These are phyloP conservation scores for Mus pahari DNA, from an alignment of 2,113 vertebrate species.

Conservation along the genomic window DNA sequence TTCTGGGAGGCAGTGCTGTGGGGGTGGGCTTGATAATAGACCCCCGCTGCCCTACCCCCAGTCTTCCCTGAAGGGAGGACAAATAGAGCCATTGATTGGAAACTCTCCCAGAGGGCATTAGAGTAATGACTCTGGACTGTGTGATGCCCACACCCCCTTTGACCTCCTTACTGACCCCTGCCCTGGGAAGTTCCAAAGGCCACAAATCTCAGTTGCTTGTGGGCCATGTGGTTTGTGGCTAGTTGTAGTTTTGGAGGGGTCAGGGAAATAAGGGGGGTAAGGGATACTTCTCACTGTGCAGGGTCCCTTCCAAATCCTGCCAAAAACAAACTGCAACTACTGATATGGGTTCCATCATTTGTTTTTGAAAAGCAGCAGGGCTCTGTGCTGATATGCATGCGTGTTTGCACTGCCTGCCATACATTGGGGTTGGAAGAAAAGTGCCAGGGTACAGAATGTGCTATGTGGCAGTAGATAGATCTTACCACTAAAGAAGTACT, in stretches of 20 bases:
- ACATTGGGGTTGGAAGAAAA: conserved; percentile 65
- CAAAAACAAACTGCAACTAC: conserved; percentile 75
- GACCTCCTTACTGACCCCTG: conserved; percentile 82
- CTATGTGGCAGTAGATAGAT: conserved; percentile 50
- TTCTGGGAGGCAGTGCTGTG: conserved; percentile 64
- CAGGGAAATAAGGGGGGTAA: background rate
- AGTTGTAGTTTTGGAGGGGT: conserved; percentile 75
- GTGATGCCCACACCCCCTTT: conserved; percentile 79
- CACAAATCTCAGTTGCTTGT: conserved; percentile 82
- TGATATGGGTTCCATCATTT: conserved; percentile 72
- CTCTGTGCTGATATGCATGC: conserved; percentile 74
- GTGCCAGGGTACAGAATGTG: conserved; percentile 42
- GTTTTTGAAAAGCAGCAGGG: conserved; percentile 74
- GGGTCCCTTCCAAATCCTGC: conserved; percentile 68
- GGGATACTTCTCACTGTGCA: conserved; percentile 74
- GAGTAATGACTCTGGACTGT: conserved; percentile 83
- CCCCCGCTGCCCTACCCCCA: conserved; percentile 74
- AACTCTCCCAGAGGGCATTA: conserved; percentile 80
- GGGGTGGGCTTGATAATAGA: conserved; percentile 75
- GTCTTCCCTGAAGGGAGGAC: conserved; percentile 77
- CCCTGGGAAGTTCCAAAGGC: conserved; percentile 82
- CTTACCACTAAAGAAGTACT: background rate
- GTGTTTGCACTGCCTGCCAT: conserved; percentile 68
- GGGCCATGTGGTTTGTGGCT: conserved; percentile 82
- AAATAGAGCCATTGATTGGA: conserved; percentile 82